Conservation (phyloP, 2,797 vertebrate species). For the Podargus strigoides region DNA sequence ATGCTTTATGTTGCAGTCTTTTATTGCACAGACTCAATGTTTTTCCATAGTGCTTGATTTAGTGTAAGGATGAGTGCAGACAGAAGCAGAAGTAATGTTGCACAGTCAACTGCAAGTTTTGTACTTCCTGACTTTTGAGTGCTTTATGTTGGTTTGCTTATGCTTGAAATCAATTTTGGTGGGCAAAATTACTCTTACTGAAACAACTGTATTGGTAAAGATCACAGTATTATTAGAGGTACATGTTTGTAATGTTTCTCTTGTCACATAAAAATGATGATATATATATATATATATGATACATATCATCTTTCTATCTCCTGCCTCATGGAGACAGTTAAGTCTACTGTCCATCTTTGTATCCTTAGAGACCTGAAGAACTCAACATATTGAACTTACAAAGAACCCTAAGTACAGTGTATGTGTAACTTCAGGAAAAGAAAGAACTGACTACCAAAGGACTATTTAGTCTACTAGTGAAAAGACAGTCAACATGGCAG, state of each 20-base stretch:
- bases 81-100: not conserved
- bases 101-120: not conserved
- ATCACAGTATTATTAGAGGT: not conserved
- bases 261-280: not conserved
- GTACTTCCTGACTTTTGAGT: not conserved
- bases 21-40: not conserved
- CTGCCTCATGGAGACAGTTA: not conserved
- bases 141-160: not conserved
- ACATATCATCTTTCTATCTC: not conserved
- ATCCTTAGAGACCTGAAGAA: not conserved
- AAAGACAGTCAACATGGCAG: not conserved
- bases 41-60: not conserved
- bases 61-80: not conserved
- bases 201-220: not conserved
- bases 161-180: not conserved
- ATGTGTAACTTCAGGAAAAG: not conserved
- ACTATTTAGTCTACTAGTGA: not conserved
- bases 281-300: no score
- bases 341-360: not conserved
- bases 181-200: not conserved
- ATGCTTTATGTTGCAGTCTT: not conserved
- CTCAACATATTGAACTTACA: not conserved
- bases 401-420: not conserved
- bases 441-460: not conserved
- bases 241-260: not conserved